These are phyloP conservation scores for Wasmannia auropunctata DNA, from an alignment of 1,140 invertebrate species.

Conservation along the genomic window DNA sequence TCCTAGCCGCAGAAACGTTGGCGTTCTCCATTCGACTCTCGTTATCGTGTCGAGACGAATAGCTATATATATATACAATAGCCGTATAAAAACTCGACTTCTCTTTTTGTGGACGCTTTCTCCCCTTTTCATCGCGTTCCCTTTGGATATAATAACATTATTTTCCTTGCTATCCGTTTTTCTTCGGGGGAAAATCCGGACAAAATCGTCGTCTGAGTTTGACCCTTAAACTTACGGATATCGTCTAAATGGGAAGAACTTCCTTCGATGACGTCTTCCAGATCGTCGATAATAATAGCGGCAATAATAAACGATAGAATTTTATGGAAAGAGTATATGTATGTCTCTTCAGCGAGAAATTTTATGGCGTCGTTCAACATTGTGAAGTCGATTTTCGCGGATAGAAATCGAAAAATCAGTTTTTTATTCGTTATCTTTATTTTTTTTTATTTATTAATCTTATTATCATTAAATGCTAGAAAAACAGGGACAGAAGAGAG, in stretches of 20 bases:
- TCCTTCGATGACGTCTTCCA: background rate
- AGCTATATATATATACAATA: background rate
- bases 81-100: background rate
- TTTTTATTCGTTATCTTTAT: background rate
- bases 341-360: background rate
- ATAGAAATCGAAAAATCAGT: background rate
- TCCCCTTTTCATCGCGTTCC: background rate
- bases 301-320: conserved; percentile 14
- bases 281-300: background rate
- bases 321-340: background rate
- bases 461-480: background rate
- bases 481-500: background rate
- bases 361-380: background rate
- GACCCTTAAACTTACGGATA: background rate
- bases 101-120: background rate
- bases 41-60: background rate
- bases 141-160: conserved; percentile 23
- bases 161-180: background rate
- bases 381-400: background rate
- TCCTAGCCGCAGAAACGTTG: background rate
- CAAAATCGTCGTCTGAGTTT: background rate
- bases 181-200: background rate
- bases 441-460: background rate
- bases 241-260: background rate
- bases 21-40: background rate